Conservation (phyloP, 2,888 invertebrate species). For the Dione juno region DNA sequence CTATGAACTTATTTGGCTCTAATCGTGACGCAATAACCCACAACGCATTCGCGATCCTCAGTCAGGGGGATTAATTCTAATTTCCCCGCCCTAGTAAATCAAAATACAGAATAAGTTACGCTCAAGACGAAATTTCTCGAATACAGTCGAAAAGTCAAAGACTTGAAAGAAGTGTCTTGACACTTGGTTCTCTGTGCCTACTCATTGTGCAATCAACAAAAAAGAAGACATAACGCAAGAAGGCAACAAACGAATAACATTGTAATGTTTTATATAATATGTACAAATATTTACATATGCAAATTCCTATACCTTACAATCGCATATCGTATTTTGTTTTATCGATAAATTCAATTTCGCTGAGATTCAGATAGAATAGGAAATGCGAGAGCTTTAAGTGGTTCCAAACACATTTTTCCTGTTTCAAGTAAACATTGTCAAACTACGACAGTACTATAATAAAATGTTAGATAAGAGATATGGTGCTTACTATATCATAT, state of each 20-base stretch:
- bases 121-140: too few relatives aligned
- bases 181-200: too few relatives aligned
- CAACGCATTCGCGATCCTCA: too few relatives aligned
- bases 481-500: too few relatives aligned
- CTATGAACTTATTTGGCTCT: too few relatives aligned
- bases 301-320: not conserved
- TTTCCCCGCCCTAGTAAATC: too few relatives aligned
- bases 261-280: not conserved
- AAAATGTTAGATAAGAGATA: not conserved
- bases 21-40: too few relatives aligned
- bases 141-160: too few relatives aligned
- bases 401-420: conserved; percentile 13
- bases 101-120: too few relatives aligned
- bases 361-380: conserved; percentile 2
- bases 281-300: conserved; percentile 1
- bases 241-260: not conserved
- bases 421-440: conserved; percentile 9
- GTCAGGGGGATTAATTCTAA: too few relatives aligned
- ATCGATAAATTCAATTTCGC: conserved; percentile 8
- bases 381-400: conserved; percentile 20
- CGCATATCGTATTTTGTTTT: conserved; percentile 13
- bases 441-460: not conserved
- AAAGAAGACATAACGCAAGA: not conserved
- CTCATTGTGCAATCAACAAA: too few relatives aligned
- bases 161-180: too few relatives aligned